Base-by-base conservation (phyloP, 2,797 vertebrate species). In the Lepus oiostolus region DNA sequence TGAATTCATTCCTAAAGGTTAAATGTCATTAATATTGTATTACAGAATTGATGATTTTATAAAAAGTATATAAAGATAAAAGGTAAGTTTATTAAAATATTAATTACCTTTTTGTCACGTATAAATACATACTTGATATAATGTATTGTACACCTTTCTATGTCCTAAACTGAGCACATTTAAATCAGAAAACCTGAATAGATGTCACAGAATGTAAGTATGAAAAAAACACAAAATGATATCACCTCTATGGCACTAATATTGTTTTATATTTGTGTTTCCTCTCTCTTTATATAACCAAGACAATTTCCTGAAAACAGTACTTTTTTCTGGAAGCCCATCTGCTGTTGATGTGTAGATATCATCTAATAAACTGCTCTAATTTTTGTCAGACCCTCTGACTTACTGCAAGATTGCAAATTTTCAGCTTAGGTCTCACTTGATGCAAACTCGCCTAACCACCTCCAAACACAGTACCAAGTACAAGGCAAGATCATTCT, bases 401-500 rank as follows among this genome's bases (percentile, higher is more conserved):
- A 87, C 16, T 86, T 83, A 65, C 4, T 75, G 19, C 4, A 87
- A 67, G 32, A 89, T 60, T 58, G 9, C 9, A 92, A 93, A 50
- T 70, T 93, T 58, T 80, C 19, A 76, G 26, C 26, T 96, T 76
- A 93, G 63, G 47, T 91, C 26, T 88, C 28, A 81, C n/a, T 86
- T 47, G 7, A 54, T 75, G 76, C 90, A 62, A 12, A 28, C 30
- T 47, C 88, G 7, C 74, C 76, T 88, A 80, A 67, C 4, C 30
- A 89, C 35, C 42, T 91, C 32, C 42, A 91, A 87, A 88, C 21
- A 68, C 63, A 80, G 91, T 95, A 47, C 75, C 71, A 92, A 58
- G 81, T 82, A 87, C 54, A 93, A 90, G 71, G 38, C 26, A 79
- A 54, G 47, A 88, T 90, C 62, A 79, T 92, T 96, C 85, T 93